These are phyloP conservation scores for Phymanthus crucifer DNA, from an alignment of 92 coral and sea anemone genomes.

Conservation along the genomic window DNA sequence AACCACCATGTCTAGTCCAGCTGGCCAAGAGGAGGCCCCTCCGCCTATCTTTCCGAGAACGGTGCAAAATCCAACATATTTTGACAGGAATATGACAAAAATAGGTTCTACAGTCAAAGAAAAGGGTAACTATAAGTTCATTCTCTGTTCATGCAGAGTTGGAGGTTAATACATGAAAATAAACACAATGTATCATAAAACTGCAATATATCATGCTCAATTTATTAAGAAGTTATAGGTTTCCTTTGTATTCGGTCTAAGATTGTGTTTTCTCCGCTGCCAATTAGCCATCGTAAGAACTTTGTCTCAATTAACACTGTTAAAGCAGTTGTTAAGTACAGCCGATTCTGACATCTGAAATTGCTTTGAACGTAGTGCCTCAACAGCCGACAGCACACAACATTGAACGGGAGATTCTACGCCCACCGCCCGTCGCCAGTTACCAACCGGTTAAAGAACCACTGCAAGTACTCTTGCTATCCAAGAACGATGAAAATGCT, in stretches of 20 bases:
- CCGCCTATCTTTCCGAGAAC: background rate
- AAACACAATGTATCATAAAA: too few relatives aligned
- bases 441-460: constrained; percentile 3
- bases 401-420: constrained; percentile 35
- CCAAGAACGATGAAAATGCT: background rate
- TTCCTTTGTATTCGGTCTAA: too few relatives aligned
- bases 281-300: background rate
- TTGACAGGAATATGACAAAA: background rate
- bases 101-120: background rate
- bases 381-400: constrained; percentile 14
- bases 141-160: too few relatives aligned
- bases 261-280: too few relatives aligned
- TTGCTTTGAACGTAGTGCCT: background rate
- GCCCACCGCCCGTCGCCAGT: constrained; percentile 35
- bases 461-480: background rate
- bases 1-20: background rate
- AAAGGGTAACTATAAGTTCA: background rate
- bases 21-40: background rate
- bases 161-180: too few relatives aligned
- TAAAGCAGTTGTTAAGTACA: too few relatives aligned
- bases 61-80: background rate
- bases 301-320: too few relatives aligned
- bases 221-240: too few relatives aligned
- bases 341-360: too few relatives aligned
- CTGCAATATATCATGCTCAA: too few relatives aligned